Base-by-base conservation (phyloP, 2,113 vertebrate genomes). In the Pseudopodoces humilis region DNA sequence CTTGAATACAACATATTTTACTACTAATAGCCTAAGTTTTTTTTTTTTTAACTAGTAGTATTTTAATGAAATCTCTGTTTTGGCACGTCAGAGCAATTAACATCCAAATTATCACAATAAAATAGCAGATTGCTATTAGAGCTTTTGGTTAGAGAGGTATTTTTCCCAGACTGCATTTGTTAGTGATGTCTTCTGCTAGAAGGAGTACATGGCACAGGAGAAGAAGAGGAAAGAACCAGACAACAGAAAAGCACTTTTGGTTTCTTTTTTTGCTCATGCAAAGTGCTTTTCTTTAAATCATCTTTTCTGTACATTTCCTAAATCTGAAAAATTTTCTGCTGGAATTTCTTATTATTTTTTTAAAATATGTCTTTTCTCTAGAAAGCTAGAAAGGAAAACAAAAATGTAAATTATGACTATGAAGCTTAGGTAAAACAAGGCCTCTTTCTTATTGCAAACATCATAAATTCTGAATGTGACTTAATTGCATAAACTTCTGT, bases 1-100 rank as follows among this genome's bases (percentile, higher is more conserved):
- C 79, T 89, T 90, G 91, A 94, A 89, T 92, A 44, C 74, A 71
- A 43, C 5, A 5, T 60, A 62, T 92, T 96, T 97, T 81, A 84
- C 77, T 80, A 67, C 28, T 85, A 88, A 80, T 74, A 72, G 41
- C 44, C 53, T 83, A 86, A 82, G 83, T 30, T 43, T 37, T 53
- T 83, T 59, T 56, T 35, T 50, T 50, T 59, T 62, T 43, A 94
- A 63, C 41, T 15, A 47, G 18, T 52, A 81, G 53, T 52, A 79
- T 90, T 93, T 94, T 82, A 71, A 64, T 86, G 91, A 87, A 86
- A 53, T 49, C 53, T 83, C 71, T 83, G 31, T 43, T 76, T 72
- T 22, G 21, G 69, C 23, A 79, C 31, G 63, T 64, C 47, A 86
- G 37, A 91, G 47, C 64, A 92, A 53, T 71, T 77, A 74, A 23